Evolutionary conservation across 2,113 vertebrate species (phyloP), one percentile per base, ranked within the genome.

Genomic region (Notiomystis cincta): DNA sequence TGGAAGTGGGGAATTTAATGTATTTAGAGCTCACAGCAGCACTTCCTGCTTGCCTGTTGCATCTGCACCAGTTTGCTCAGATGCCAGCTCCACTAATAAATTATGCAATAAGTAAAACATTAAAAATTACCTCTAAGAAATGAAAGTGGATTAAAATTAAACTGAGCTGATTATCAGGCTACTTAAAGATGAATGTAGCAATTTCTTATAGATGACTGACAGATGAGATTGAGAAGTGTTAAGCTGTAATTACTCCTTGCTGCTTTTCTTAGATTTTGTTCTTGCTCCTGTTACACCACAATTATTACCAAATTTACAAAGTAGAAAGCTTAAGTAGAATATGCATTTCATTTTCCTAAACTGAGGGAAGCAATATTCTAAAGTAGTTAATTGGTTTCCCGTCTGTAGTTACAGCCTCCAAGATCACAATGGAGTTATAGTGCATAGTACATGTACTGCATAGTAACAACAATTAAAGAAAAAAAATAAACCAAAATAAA

Each of bases 81-180:
- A 45, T 31, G 12, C 31, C 80, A 83, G 2, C 22, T 28, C 42
- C 28, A 5, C 40, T 61, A 61, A 84, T 48, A 90, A 81, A 77
- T 86, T 72, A 75, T 30, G 53, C 64, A 89, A 51, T 69, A 27
- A n/a, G 6, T 35, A 50, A 58, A 78, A 31, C 28, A 27, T 33
- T 61, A 45, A 73, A 85, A 86, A 83, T 75, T 93, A 64, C 65
- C 51, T 14, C 50, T 53, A 54, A 83, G 58, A 91, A 89, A 58
- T 42, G 21, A 15, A 94, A 84, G 42, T 60, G 54, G 53, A 72
- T 92, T 70, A 93, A 82, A 94, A 77, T 87, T 48, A 78, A 81
- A 42, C 64, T 4, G 30, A 50, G 51, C 42, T 81, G 54, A 93
- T 70, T 80, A 77, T 60, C 58, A 77, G 40, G 22, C 58, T 83